These are phyloP conservation scores for Lynx canadensis DNA, from an alignment of 2,113 vertebrate species.

Conservation along the genomic window DNA sequence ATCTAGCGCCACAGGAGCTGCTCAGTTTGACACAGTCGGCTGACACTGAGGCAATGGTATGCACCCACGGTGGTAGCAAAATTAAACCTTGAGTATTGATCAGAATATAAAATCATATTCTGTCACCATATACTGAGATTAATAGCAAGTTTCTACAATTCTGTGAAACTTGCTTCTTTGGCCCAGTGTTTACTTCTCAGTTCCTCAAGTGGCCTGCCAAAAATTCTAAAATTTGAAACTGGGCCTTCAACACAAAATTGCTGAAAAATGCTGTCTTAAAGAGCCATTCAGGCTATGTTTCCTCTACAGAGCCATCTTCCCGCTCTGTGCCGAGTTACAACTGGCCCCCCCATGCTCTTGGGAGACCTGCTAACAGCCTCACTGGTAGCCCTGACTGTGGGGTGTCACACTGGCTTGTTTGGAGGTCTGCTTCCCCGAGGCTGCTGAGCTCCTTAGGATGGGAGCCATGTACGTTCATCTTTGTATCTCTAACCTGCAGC, in stretches of 20 bases:
- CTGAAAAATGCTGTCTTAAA: neutral
- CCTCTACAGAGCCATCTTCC: neutral
- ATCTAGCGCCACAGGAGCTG: fast-evolving
- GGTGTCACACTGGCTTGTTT: neutral
- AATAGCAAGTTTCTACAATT: neutral
- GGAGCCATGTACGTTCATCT: too few relatives aligned
- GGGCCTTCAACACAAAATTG: neutral
- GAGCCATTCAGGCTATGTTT: neutral
- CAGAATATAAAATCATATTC: neutral
- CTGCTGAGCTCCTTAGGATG: too few relatives aligned
- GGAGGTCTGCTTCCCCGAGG: neutral
- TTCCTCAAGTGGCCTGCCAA: neutral
- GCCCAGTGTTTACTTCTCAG: neutral
- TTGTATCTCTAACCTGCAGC: neutral
- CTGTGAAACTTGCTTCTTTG: neutral
- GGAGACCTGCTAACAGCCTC: neutral
- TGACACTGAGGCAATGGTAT: neutral
- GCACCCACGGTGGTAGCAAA: neutral
- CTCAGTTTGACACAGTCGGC: neutral
- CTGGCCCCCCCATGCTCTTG: neutral
- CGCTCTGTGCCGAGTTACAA: neutral
- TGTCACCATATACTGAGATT: neutral
- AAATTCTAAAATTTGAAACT: slow-evolving; percentile 27
- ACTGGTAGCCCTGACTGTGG: neutral
- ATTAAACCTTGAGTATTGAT: neutral